phyloP scores from a whole-genome alignment of 1,140 invertebrate genomes.

The Hestina assimilis region DNA sequence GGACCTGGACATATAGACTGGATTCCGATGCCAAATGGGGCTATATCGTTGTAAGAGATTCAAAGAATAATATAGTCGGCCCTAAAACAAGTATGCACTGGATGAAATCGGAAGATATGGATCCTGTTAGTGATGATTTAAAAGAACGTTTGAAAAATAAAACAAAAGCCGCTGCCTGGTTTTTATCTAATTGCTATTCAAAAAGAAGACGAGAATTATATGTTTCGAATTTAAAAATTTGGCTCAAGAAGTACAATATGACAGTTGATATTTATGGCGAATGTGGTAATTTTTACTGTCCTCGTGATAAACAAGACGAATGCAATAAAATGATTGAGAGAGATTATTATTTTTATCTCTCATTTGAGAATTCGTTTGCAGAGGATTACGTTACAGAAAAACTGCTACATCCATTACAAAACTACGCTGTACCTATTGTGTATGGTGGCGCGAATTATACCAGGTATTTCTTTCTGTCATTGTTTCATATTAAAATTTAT shows the following conservation, averaged over 20 bases:
- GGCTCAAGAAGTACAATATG: slow-evolving; percentile 67
- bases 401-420: slow-evolving; percentile 75
- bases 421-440: slow-evolving; percentile 77
- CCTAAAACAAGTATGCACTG: slow-evolving; percentile 52
- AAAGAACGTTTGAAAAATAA: slow-evolving; percentile 66
- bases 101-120: slow-evolving; percentile 60
- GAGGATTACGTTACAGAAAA: slow-evolving; percentile 84
- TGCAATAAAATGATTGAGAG: slow-evolving; percentile 74
- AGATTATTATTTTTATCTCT: slow-evolving; percentile 84
- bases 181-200: slow-evolving; percentile 83
- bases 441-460: slow-evolving; percentile 61
- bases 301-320: slow-evolving; percentile 35
- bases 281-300: slow-evolving; percentile 77
- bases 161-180: slow-evolving; percentile 80
- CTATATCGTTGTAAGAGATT: slow-evolving; percentile 62
- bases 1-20: slow-evolving; percentile 82
- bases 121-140: slow-evolving; percentile 45
- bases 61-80: slow-evolving; percentile 52
- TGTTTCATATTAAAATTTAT: no score
- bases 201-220: slow-evolving; percentile 78
- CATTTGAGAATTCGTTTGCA: slow-evolving; percentile 84
- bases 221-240: slow-evolving; percentile 77
- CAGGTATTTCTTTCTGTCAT: no score
- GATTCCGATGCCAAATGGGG: slow-evolving; percentile 82
- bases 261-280: slow-evolving; percentile 83